Evolutionary conservation across 2,113 vertebrate genomes (phyloP).

Genomic region (Salvelinus namaycush): DNA sequence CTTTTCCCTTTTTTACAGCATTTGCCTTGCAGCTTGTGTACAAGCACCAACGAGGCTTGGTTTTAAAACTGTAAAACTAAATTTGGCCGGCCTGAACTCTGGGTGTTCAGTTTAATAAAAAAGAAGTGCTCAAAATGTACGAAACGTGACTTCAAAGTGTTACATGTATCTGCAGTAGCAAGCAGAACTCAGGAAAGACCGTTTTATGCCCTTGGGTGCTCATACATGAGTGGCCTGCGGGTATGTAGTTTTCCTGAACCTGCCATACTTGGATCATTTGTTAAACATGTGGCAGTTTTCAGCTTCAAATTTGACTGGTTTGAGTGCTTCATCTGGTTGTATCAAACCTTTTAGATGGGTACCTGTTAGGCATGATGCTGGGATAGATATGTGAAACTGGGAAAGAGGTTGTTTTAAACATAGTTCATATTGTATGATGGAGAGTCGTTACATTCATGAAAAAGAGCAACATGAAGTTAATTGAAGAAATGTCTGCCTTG

Average conservation of each 20-base stretch:
- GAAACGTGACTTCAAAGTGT: constrained; percentile 28
- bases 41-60: constrained; percentile 1
- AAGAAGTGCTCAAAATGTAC: constrained; percentile 2
- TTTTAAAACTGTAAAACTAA: constrained; percentile 5
- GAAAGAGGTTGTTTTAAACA: neutral
- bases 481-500: neutral
- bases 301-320: constrained; percentile 23
- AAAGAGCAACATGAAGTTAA: neutral
- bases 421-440: neutral
- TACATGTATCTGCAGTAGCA: constrained; percentile 20
- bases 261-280: constrained; percentile 43
- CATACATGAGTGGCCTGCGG: constrained; percentile 26
- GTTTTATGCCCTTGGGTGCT: constrained; percentile 14
- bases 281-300: constrained; percentile 41
- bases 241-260: constrained; percentile 44
- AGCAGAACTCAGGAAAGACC: constrained; percentile 8
- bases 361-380: constrained; percentile 40
- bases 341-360: neutral
- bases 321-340: constrained; percentile 30
- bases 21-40: constrained; percentile 18
- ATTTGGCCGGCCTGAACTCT: constrained; percentile 7
- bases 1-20: constrained; percentile 6
- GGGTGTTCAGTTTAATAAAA: constrained; percentile 11
- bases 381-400: constrained; percentile 51
- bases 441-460: neutral